A percentile compares a stretch with the other conserved stretches of the same genome.
Conservation (phyloP, 2,113 vertebrate genomes). For the Heterotilapia buettikoferi region DNA sequence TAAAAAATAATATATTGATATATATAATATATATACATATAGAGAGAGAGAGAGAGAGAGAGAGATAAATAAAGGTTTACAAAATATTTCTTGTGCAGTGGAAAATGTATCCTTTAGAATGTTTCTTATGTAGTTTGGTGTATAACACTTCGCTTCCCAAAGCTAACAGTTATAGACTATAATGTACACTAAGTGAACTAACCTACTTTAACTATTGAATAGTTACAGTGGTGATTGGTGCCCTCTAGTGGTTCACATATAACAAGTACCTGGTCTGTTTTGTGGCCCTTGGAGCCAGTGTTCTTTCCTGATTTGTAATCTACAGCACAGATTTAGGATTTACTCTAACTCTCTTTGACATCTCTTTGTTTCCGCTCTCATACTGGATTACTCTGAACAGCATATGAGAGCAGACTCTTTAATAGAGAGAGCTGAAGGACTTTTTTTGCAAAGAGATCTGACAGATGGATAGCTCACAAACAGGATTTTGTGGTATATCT, state of each 20-base stretch:
- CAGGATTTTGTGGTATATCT: slow-evolving; percentile 68
- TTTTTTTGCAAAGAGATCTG: slow-evolving; percentile 58
- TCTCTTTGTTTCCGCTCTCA: slow-evolving; percentile 63
- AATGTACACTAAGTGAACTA: not conserved
- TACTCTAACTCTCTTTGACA: slow-evolving; percentile 65
- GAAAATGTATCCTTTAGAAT: not conserved
- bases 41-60: too few relatives aligned
- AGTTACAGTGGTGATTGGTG: not conserved
- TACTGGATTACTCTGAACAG: slow-evolving; percentile 51
- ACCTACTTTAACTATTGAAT: not conserved
- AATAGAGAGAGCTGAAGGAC: slow-evolving; percentile 57
- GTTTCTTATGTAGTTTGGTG: not conserved
- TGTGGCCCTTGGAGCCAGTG: not conserved
- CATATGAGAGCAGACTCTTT: slow-evolving; percentile 50
- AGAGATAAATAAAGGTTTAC: not conserved
- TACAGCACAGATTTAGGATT: slow-evolving; percentile 49
- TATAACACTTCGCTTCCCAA: not conserved
- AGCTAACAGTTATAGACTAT: not conserved
- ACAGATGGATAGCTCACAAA: slow-evolving; percentile 68
- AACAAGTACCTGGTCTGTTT: not conserved
- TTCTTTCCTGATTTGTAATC: slow-evolving; percentile 15
- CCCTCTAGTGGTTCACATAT: slow-evolving; percentile 57
- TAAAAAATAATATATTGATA: too few relatives aligned
- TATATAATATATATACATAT: rapidly evolving
- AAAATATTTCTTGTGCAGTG: not conserved